Conservation (phyloP, 2,113 vertebrate genomes). For the Leptocoma aspasia region DNA sequence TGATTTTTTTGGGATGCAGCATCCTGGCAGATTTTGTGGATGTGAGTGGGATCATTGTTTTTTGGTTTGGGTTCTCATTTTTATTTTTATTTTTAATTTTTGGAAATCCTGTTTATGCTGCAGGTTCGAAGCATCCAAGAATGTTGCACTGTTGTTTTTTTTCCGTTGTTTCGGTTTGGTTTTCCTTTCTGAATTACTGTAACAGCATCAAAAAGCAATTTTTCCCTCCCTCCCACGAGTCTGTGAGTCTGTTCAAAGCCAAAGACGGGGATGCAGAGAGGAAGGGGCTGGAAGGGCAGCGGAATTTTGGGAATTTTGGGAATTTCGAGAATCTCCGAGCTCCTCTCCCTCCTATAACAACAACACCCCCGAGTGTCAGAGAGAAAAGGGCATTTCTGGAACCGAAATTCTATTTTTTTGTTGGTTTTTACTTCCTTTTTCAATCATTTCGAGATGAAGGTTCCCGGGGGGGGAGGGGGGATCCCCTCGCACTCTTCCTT, state of each 20-base stretch:
- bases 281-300: not conserved
- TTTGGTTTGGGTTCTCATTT: not conserved
- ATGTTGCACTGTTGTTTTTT: not conserved
- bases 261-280: slow-evolving; percentile 32
- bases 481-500: not conserved
- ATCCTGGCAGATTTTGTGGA: not conserved
- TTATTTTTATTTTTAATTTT: not conserved
- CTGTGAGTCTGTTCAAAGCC: slow-evolving; percentile 14
- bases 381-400: not conserved
- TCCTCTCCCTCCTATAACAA: not conserved
- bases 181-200: not conserved
- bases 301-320: not conserved
- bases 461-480: not conserved
- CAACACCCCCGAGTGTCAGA: not conserved
- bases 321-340: not conserved
- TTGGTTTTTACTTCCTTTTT: not conserved
- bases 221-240: not conserved
- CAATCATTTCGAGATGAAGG: not conserved
- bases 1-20: not conserved
- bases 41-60: not conserved
- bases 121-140: not conserved
- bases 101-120: not conserved
- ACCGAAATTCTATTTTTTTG: not conserved
- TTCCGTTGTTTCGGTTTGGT: not conserved
- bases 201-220: not conserved